These are phyloP conservation scores for Cygnus buccinator DNA, from an alignment of 2,113 vertebrate species.

Conservation along the genomic window DNA sequence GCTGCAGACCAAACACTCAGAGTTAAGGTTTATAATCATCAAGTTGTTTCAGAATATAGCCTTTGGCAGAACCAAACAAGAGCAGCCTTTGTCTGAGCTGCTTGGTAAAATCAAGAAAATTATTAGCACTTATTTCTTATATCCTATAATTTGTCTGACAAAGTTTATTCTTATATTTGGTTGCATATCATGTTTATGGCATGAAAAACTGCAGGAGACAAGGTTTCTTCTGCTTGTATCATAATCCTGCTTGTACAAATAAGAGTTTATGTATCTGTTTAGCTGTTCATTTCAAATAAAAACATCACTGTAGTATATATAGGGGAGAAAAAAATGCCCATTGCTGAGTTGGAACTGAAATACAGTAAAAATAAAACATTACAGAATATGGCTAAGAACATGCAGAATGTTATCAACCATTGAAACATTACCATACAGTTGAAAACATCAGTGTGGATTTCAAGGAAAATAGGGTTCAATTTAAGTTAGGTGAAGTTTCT, in stretches of 20 bases:
- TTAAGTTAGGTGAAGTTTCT: neutral
- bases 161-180: conserved; percentile 1
- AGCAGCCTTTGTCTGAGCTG: neutral
- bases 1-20: conserved; percentile 6
- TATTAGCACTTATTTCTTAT: conserved; percentile 1
- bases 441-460: neutral
- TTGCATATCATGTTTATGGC: neutral
- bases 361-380: neutral
- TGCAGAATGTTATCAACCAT: neutral
- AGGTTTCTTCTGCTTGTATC: neutral
- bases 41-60: neutral
- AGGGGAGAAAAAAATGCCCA: neutral
- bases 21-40: neutral
- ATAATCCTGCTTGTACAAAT: neutral
- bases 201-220: neutral
- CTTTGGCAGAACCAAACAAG: neutral
- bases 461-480: neutral
- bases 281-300: neutral
- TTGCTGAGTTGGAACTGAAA: neutral
- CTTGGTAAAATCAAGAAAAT: neutral
- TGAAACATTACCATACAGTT: neutral
- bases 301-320: neutral
- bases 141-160: neutral
- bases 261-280: accelerated
- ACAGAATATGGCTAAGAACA: neutral